Conservation (phyloP, 1,140 invertebrate species). For the Halictus rubicundus region DNA sequence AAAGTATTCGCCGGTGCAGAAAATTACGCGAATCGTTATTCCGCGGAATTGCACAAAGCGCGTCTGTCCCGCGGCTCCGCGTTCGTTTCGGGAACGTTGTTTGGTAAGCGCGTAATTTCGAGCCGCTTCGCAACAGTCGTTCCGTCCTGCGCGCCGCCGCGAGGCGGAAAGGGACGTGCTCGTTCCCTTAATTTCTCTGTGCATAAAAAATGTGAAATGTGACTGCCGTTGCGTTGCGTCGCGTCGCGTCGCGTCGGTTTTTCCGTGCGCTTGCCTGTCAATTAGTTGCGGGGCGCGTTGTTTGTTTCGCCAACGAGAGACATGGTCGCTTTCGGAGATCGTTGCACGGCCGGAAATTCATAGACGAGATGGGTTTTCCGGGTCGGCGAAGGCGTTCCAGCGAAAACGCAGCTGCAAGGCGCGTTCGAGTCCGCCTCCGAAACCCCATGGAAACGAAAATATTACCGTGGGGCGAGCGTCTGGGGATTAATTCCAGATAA, state of each 20-base stretch:
- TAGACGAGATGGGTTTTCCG: too few relatives aligned
- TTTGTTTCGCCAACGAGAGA: too few relatives aligned
- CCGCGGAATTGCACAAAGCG: background rate
- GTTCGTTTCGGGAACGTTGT: conserved; percentile 3
- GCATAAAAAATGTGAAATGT: background rate
- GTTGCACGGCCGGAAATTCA: too few relatives aligned
- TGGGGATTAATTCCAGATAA: conserved; percentile 62
- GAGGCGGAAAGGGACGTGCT: background rate
- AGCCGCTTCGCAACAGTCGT: background rate
- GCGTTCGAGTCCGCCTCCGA: too few relatives aligned
- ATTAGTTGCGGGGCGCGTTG: too few relatives aligned
- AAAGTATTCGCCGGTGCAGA: background rate
- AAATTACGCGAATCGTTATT: background rate
- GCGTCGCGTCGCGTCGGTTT: too few relatives aligned
- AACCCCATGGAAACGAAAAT: conserved; percentile 60
- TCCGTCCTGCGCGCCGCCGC: background rate
- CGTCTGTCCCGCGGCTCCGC: background rate
- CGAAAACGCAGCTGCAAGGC: too few relatives aligned
- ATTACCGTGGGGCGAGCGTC: conserved; percentile 61
- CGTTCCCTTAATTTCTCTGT: conserved; percentile 6
- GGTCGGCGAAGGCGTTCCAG: too few relatives aligned
- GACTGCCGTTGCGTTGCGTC: background rate
- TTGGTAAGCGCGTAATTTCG: conserved; percentile 9
- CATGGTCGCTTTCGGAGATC: too few relatives aligned
- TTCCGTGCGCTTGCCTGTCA: too few relatives aligned